Percentiles rank a stretch among this genome's conserved stretches.
Evolutionary conservation across 2,113 vertebrate genomes (phyloP).

Genomic region (Pomatostomus ruficeps): DNA sequence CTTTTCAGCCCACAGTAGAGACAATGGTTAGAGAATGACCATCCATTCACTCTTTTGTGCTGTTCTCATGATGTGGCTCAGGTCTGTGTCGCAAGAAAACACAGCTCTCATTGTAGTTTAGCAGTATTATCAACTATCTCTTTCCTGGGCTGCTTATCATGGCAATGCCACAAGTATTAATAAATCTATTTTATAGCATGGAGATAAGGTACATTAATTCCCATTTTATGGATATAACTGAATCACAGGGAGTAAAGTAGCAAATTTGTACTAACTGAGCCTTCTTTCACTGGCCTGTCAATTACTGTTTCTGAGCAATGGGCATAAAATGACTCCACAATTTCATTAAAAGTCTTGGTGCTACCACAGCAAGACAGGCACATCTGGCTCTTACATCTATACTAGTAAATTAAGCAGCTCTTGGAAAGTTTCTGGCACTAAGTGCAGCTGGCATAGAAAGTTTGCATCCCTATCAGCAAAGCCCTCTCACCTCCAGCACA

Average conservation of each 20-base stretch:
- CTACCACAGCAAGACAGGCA: neutral
- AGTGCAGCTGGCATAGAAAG: neutral
- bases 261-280: neutral
- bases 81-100: neutral
- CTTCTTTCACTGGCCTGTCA: neutral
- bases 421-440: neutral
- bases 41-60: neutral
- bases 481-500: neutral
- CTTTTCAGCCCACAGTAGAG: neutral
- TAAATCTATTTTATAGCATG: neutral
- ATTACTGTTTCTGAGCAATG: neutral
- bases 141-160: neutral
- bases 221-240: neutral
- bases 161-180: neutral
- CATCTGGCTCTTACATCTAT: neutral
- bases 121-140: neutral
- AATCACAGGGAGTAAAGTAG: neutral
- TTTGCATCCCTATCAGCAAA: neutral
- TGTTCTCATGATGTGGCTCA: neutral
- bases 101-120: neutral
- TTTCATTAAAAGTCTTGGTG: neutral
- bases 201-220: neutral
- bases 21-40: neutral
- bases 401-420: neutral
- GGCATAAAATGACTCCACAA: neutral